Evolutionary conservation across 1,140 invertebrate species (phyloP), one percentile per base, ranked within the genome.

Genomic region (Papilio helenus): DNA sequence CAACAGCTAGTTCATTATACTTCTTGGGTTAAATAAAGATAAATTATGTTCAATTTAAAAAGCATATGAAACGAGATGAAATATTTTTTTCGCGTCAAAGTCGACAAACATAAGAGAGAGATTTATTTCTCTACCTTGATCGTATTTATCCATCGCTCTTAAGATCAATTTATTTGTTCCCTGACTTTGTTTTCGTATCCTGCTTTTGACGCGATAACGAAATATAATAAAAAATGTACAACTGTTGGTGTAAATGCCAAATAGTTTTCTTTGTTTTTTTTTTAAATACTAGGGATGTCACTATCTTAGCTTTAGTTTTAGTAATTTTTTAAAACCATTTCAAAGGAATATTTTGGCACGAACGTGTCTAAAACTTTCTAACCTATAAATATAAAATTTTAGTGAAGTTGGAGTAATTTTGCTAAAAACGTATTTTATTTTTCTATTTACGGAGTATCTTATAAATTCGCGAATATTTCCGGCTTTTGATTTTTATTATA

Each of bases 131-230:
- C 55, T 26, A 3, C 3, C 58, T 61, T 23, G 23, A 61, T 61
- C 3, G 20, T 61, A 26, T 61, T 26, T 61, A 29, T 61, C 58
- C 20, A 12, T 61, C 18, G 55, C 3, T 26, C 26, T 10, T 26
- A 61, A 61, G 23, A 61, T 61, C 58, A 26, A 61, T 26, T 61
- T 26, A 61, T 61, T 61, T 26, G 55, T 20, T 58, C 7, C 7
- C n/a, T 55, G 58, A 61, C 58, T 61, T 61, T 61, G 23, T 61
- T 61, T 61, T 61, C 20, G 23, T 26, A 26, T 61, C 23, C 58
- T 26, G 58, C 0, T 26, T 61, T 61, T 61, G 20, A 61, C 29
- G 58, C 23, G 58, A 61, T 61, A 61, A 61, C 20, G 12, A 12
- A 26, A 61, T 18, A 9, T 12, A 61, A 61, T 26, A 14, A 61